These are phyloP conservation scores for Trematomus loennbergii DNA, from an alignment of 2,113 vertebrate genomes.

Conservation along the genomic window DNA sequence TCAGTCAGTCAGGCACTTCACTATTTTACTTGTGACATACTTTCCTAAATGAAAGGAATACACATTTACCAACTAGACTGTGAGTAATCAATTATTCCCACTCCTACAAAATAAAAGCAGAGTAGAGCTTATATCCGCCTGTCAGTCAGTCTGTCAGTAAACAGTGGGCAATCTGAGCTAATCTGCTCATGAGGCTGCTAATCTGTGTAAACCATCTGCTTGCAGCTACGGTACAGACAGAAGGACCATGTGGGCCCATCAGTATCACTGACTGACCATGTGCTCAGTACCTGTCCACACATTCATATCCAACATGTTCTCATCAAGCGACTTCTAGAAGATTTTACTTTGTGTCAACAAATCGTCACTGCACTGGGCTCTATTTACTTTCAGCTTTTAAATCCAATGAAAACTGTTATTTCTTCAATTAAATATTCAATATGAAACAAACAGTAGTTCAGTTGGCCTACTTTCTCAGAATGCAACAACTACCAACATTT, in stretches of 20 bases:
- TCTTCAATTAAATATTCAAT: too few species aligned
- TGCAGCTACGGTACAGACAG: slow-evolving; percentile 6
- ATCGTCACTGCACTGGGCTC: too few species aligned
- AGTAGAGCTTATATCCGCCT: neutral
- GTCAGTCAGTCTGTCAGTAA: slow-evolving; percentile 31
- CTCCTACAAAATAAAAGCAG: slow-evolving; percentile 4
- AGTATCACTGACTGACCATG: neutral
- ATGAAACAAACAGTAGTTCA: neutral
- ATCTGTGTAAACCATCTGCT: slow-evolving; percentile 72
- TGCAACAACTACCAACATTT: neutral
- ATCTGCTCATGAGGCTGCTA: slow-evolving; percentile 65
- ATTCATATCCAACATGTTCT: too few species aligned
- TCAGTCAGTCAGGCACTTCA: neutral
- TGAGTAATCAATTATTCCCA: neutral
- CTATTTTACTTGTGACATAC: neutral
- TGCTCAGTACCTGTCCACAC: neutral
- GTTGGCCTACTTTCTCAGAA: neutral
- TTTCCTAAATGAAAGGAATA: neutral
- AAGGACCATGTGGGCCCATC: neutral
- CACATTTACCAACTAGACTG: neutral
- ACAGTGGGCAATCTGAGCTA: slow-evolving; percentile 36
- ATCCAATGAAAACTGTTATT: too few species aligned
- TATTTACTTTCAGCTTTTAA: neutral
- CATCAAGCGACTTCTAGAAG: neutral
- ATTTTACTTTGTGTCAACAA: neutral